phyloP scores from a whole-genome alignment of 2,113 vertebrate species.

The Oryzias javanicus region DNA sequence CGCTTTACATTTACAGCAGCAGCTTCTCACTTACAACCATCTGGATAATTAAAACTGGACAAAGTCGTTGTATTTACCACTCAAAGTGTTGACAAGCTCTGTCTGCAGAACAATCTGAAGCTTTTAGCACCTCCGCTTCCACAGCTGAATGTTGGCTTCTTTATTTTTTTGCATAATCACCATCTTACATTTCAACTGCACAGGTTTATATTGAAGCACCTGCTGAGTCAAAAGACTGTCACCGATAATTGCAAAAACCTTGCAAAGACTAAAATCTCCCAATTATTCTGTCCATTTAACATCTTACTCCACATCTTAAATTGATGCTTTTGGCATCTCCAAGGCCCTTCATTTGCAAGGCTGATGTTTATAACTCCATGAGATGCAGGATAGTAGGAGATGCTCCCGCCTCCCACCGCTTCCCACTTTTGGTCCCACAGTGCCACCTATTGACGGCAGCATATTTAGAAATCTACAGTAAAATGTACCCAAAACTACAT shows the following conservation, averaged over 20 bases:
- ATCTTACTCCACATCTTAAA: constrained; percentile 40
- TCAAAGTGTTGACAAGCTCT: constrained; percentile 16
- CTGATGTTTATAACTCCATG: constrained; percentile 1
- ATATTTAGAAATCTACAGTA: not conserved
- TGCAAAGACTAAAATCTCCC: constrained; percentile 12
- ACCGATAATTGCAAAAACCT: constrained; percentile 18
- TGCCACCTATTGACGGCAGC: constrained; percentile 67
- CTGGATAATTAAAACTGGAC: constrained; percentile 36
- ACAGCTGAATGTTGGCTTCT: not conserved
- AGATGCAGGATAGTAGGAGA: not conserved
- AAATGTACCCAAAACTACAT: too few relatives aligned
- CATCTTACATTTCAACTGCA: constrained; percentile 1
- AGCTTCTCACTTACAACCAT: constrained; percentile 5
- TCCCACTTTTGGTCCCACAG: constrained; percentile 58
- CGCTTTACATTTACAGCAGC: not conserved
- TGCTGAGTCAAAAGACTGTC: constrained; percentile 24
- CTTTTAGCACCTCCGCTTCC: constrained; percentile 14
- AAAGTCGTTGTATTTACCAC: constrained; percentile 33
- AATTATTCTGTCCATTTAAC: constrained; percentile 42
- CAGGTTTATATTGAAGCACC: constrained; percentile 27
- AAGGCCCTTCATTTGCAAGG: constrained; percentile 15
- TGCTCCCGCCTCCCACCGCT: not conserved
- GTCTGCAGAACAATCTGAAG: not conserved
- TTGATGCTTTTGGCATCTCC: constrained; percentile 23
- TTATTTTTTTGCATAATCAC: constrained; percentile 14